These are phyloP conservation scores for Pogonomyrmex californicus DNA, from an alignment of 1,140 invertebrate genomes.

Conservation along the genomic window DNA sequence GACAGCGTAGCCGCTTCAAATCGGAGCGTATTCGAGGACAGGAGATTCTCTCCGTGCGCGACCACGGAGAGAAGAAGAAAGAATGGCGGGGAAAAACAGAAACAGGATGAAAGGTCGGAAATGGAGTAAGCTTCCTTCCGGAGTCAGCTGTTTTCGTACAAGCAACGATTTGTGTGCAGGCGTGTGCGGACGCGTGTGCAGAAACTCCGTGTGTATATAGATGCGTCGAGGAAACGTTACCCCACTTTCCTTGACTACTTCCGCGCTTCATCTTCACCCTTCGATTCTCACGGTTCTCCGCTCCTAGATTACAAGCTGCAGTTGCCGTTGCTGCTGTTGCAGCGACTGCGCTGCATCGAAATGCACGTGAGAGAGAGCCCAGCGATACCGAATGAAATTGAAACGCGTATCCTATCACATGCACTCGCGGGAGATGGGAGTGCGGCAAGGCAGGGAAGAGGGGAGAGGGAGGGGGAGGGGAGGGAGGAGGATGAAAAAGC, in stretches of 20 bases:
- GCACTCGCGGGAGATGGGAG: slow-evolving; percentile 3
- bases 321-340: slow-evolving; percentile 49
- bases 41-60: neutral
- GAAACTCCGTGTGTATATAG: slow-evolving; percentile 32
- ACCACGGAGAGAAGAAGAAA: neutral
- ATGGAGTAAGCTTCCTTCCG: slow-evolving; percentile 56
- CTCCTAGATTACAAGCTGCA: slow-evolving; percentile 71
- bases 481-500: neutral
- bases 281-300: slow-evolving; percentile 78
- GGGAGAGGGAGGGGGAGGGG: neutral
- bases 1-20: slow-evolving; percentile 62
- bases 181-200: slow-evolving; percentile 4
- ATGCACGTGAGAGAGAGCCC: slow-evolving; percentile 71
- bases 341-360: slow-evolving; percentile 62
- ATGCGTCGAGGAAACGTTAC: slow-evolving; percentile 64
- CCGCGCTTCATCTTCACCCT: slow-evolving; percentile 76
- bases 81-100: slow-evolving; percentile 18
- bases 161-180: neutral
- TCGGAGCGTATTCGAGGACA: slow-evolving; percentile 53
- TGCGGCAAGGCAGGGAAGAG: neutral
- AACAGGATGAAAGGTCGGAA: slow-evolving; percentile 56
- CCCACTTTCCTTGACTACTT: slow-evolving; percentile 67
- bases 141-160: slow-evolving; percentile 53
- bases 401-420: slow-evolving; percentile 65
- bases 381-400: slow-evolving; percentile 69